Evolutionary conservation across 2,113 vertebrate genomes (phyloP), one percentile per base, ranked within the genome.

Genomic region (Aphyosemion australe): DNA sequence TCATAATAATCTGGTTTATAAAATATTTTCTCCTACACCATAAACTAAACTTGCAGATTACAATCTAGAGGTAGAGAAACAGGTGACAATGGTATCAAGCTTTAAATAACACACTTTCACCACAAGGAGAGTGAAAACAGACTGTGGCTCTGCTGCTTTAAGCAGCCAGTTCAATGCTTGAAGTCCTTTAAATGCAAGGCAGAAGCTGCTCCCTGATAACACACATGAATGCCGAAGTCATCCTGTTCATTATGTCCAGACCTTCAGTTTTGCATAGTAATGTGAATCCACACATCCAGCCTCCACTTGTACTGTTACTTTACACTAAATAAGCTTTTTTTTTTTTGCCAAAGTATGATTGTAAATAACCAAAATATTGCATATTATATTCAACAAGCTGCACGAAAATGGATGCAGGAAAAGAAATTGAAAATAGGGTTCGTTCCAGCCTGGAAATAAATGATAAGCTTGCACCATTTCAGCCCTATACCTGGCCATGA

Each of bases 181-280:
- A 52, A 61, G 58, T 63, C 19, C 48, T 79, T 63, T 45, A 56
- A 74, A 76, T 74, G 63, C 57, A 61, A 72, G 49, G 57, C 51
- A 31, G 46, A 4, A 18, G 42, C 42, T 72, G 8, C 46, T 18
- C 54, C 7, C 66, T 78, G 65, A 78, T 77, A 65, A 69, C 51
- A 65, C 65, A 73, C 65, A 58, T 52, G 51, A 34, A 63, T 68
- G 69, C 66, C 41, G 61, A 66, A 67, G 42, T 61, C 60, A 58
- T 63, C 55, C 53, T 47, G 32, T 48, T 80, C 65, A 71, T 78
- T 74, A 54, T 65, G 62, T 69, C 63, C 54, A 8, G 21, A 64
- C 54, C 62, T 80, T 60, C 34, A 50, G 31, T 50, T 82, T 59
- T 47, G 67, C 73, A 70, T 65, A 48, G 70, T 81, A 76, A 82